Conservation (phyloP, 1,140 invertebrate genomes). For the Drosophila obscura region DNA sequence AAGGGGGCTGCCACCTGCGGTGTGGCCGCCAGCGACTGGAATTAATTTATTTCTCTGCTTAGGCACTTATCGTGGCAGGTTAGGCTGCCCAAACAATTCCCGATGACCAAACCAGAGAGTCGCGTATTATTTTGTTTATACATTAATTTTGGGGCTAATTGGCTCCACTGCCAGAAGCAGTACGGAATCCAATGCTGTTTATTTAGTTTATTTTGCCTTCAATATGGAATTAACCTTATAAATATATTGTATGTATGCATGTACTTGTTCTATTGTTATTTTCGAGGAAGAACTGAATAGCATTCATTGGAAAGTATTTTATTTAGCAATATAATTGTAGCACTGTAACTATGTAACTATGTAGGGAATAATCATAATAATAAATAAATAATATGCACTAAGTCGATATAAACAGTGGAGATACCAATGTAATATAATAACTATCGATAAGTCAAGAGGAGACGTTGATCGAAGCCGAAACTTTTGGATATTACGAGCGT, state of each 20-base stretch:
- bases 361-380: too few relatives aligned
- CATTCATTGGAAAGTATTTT: too few relatives aligned
- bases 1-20: slow-evolving; percentile 54
- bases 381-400: too few relatives aligned
- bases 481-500: too few relatives aligned
- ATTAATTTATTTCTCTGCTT: slow-evolving; percentile 68
- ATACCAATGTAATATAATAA: too few relatives aligned
- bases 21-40: slow-evolving; percentile 60
- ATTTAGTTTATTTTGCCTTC: slow-evolving; percentile 28
- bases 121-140: slow-evolving; percentile 60
- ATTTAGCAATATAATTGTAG: too few relatives aligned
- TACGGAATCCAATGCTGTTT: not conserved
- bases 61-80: slow-evolving; percentile 40
- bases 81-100: slow-evolving; percentile 50
- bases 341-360: too few relatives aligned
- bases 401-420: too few relatives aligned
- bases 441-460: too few relatives aligned
- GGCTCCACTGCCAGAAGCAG: slow-evolving; percentile 34
- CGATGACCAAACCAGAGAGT: slow-evolving; percentile 16
- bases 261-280: too few relatives aligned
- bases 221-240: slow-evolving; percentile 6
- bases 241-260: slow-evolving; percentile 5
- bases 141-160: slow-evolving; percentile 73
- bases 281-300: too few relatives aligned
- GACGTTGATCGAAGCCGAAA: too few relatives aligned